These are phyloP conservation scores for Aspiorhynchus laticeps DNA, from an alignment of 2,113 vertebrate species.

Conservation along the genomic window DNA sequence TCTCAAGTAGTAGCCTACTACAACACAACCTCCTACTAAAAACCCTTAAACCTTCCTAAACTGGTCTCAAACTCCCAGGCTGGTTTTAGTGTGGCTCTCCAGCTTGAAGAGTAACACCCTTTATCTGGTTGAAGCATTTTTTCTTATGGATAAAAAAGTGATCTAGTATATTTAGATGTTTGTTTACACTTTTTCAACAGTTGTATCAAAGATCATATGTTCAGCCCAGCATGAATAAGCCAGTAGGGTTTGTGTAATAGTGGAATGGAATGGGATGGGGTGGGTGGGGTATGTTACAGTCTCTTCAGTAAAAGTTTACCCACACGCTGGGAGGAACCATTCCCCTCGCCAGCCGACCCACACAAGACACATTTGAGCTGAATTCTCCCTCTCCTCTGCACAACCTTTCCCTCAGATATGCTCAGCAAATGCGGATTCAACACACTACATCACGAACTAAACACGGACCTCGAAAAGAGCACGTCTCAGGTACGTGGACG, in stretches of 20 bases:
- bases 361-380: slow-evolving; percentile 39
- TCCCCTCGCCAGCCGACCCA: slow-evolving; percentile 37
- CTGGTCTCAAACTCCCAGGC: background rate
- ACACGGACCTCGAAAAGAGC: slow-evolving; percentile 27
- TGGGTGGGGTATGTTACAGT: slow-evolving; percentile 22
- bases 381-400: slow-evolving; percentile 40
- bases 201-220: background rate
- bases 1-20: too few relatives aligned
- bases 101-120: background rate
- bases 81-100: background rate
- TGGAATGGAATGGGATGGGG: slow-evolving; percentile 17
- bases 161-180: background rate
- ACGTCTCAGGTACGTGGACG: slow-evolving; percentile 48
- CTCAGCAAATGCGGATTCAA: slow-evolving; percentile 15
- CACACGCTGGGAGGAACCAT: slow-evolving; percentile 52
- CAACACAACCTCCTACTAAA: too few relatives aligned
- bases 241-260: slow-evolving; percentile 13
- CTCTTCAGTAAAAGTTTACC: slow-evolving; percentile 47
- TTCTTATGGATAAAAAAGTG: background rate
- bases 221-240: background rate
- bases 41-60: too few relatives aligned
- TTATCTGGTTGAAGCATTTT: background rate
- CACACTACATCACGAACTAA: slow-evolving; percentile 26
- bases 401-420: slow-evolving; percentile 43
- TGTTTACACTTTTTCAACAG: background rate